Percentiles rank a stretch among this genome's conserved stretches.
Evolutionary conservation across 2,113 vertebrate genomes (phyloP).

Genomic region (Morphnarchus princeps): DNA sequence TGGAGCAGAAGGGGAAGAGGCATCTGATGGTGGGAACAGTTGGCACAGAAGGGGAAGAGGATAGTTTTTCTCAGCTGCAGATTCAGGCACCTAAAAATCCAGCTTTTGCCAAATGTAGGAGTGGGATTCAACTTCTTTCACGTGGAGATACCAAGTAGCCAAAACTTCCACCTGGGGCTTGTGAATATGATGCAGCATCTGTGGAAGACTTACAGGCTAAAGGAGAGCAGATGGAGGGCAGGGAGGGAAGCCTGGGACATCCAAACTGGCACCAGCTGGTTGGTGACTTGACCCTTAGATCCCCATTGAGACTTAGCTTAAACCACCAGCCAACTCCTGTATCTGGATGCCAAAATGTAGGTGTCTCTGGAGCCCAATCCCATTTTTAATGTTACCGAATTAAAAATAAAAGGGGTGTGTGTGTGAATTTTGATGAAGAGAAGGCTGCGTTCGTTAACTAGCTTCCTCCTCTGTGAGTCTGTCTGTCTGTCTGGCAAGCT

Average conservation of each 20-base stretch:
- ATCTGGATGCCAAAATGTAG: neutral
- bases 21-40: neutral
- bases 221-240: neutral
- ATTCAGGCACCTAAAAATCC: neutral
- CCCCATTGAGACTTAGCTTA: neutral
- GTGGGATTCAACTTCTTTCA: neutral
- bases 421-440: neutral
- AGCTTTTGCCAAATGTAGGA: neutral
- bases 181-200: neutral
- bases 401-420: neutral
- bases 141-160: neutral
- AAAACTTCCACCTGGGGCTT: neutral
- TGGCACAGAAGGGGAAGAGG: neutral
- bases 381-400: neutral
- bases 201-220: neutral
- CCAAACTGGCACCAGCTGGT: neutral
- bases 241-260: neutral
- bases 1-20: neutral
- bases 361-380: neutral
- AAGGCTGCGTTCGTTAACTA: neutral
- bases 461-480: neutral
- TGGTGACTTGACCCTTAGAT: neutral
- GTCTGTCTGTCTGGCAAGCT: neutral
- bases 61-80: neutral
- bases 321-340: neutral